phyloP scores from a whole-genome alignment of 2,888 invertebrate species.

The Tyria jacobaeae region DNA sequence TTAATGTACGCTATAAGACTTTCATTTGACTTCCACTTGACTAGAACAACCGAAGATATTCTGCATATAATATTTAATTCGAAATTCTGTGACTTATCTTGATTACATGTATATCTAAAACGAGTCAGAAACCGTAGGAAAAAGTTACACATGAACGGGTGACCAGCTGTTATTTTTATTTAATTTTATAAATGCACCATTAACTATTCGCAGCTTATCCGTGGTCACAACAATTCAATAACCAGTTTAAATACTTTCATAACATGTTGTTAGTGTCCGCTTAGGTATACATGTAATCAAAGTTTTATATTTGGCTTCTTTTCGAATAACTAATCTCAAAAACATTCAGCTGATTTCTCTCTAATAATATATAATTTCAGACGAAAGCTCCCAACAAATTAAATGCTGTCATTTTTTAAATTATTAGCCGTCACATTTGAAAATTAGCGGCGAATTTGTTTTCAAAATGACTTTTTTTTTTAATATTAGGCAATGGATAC shows the following conservation, averaged over 20 bases:
- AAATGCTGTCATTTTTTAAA: slow-evolving; percentile 9
- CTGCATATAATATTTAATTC: background rate
- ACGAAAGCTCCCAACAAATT: slow-evolving; percentile 17
- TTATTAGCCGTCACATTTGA: slow-evolving; percentile 36
- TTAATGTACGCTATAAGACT: slow-evolving; percentile 18
- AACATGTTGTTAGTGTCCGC: background rate
- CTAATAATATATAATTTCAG: slow-evolving; percentile 27
- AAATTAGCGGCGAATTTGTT: slow-evolving; percentile 30
- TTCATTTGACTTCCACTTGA: slow-evolving; percentile 39
- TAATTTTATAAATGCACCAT: no score
- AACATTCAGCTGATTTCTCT: slow-evolving; percentile 29
- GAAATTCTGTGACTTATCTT: background rate
- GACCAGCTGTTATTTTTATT: background rate
- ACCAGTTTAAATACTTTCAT: background rate
- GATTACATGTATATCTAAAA: background rate
- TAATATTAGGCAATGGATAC: slow-evolving; percentile 23
- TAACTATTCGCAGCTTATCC: no score
- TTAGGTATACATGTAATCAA: slow-evolving; percentile 2
- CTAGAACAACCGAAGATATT: slow-evolving; percentile 46
- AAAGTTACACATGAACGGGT: no score
- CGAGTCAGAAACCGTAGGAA: background rate
- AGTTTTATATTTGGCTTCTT: background rate
- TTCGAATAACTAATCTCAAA: slow-evolving; percentile 22
- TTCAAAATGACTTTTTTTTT: slow-evolving; percentile 26
- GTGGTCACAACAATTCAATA: no score